Conservation (phyloP, 1,140 invertebrate species). For the Lepidurus couesii region DNA sequence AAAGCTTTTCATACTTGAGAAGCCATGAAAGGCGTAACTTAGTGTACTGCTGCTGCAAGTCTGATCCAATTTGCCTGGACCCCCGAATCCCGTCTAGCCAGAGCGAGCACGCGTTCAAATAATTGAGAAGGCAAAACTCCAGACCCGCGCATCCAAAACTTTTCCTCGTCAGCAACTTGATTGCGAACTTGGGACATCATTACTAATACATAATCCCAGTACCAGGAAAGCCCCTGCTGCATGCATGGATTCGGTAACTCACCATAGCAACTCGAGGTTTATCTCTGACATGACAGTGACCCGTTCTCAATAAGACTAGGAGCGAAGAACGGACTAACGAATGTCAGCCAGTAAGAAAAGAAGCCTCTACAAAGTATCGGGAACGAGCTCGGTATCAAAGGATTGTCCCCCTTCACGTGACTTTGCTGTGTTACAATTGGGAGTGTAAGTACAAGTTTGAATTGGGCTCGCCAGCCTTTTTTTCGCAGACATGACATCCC, state of each 20-base stretch:
- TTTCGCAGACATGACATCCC: not conserved
- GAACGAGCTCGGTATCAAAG: not conserved
- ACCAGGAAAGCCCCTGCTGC: not conserved
- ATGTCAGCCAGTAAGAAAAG: not conserved
- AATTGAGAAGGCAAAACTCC: not conserved
- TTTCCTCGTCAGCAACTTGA: not conserved
- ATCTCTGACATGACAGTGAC: not conserved
- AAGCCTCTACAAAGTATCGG: not conserved
- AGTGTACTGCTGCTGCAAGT: not conserved
- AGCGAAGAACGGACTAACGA: not conserved
- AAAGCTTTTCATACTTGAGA: not conserved
- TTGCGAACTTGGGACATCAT: not conserved
- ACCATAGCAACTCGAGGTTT: not conserved
- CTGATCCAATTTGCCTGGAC: not conserved
- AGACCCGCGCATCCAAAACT: not conserved
- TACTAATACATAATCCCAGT: not conserved
- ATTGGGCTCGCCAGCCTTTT: not conserved
- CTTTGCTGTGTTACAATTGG: not conserved
- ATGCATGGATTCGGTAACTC: not conserved
- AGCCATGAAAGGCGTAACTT: slow-evolving; percentile 13
- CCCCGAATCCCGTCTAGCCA: not conserved
- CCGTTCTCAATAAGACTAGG: not conserved
- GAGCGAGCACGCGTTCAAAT: not conserved
- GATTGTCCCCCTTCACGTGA: not conserved
- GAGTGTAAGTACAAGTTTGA: not conserved